A percentile compares a stretch with the other conserved stretches of the same genome.
Conservation (phyloP, 2,888 invertebrate species). For the Quadroppia sp. region DNA sequence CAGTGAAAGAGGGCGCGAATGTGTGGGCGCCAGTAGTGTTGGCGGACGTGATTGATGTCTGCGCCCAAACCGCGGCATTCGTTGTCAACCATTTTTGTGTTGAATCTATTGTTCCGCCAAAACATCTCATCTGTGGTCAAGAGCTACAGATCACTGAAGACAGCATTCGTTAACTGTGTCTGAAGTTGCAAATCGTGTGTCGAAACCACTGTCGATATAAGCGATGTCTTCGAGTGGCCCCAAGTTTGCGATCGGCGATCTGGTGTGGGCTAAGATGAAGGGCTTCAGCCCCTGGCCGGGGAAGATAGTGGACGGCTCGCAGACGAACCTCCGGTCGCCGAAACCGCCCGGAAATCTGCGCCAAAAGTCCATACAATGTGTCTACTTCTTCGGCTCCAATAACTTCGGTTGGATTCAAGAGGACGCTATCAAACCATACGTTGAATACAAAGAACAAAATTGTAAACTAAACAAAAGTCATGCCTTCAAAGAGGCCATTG, state of each 20-base stretch:
- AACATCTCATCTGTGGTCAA: constrained; percentile 4
- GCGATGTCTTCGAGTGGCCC: constrained; percentile 18
- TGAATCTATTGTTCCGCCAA: constrained; percentile 31
- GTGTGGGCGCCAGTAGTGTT: no score
- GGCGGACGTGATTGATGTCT: not conserved
- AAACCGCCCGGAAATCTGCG: constrained; percentile 40
- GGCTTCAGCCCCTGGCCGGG: constrained; percentile 46
- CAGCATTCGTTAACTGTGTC: not conserved
- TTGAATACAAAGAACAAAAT: constrained; percentile 67
- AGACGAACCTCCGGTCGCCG: constrained; percentile 34
- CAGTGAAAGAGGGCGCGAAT: no score
- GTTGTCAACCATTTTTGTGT: constrained; percentile 27
- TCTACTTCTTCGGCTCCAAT: constrained; percentile 47
- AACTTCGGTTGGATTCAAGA: constrained; percentile 77
- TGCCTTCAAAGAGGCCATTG: constrained; percentile 72
- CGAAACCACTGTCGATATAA: not conserved
- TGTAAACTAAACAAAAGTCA: constrained; percentile 69
- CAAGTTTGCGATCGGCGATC: constrained; percentile 43
- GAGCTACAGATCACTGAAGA: not conserved
- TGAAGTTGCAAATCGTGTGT: no score
- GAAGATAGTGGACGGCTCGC: constrained; percentile 41
- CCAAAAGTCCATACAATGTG: constrained; percentile 44
- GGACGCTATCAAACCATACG: constrained; percentile 73
- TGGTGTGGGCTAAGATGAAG: constrained; percentile 47
- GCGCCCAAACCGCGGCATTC: constrained; percentile 18